These are phyloP conservation scores for Thalassoma bifasciatum DNA, from an alignment of 2,113 vertebrate genomes.

Conservation along the genomic window DNA sequence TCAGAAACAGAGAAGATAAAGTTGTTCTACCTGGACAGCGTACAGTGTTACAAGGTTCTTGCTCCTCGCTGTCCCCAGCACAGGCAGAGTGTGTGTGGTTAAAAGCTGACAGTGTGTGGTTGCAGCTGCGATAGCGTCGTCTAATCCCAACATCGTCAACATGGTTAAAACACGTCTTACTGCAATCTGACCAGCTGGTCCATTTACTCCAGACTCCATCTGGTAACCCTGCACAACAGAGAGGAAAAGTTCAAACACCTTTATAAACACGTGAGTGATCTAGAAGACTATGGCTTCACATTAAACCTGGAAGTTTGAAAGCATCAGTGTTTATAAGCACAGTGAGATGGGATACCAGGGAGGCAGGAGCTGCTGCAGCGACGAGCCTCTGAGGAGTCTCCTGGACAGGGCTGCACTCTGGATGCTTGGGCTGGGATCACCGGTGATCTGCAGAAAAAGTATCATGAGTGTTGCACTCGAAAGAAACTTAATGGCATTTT, in stretches of 20 bases:
- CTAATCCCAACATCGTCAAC: conserved; percentile 81
- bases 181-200: conserved; percentile 88
- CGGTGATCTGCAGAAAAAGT: conserved; percentile 79
- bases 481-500: no score
- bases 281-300: neutral
- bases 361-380: conserved; percentile 81
- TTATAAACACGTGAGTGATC: no score
- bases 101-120: neutral
- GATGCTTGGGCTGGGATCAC: conserved; percentile 73
- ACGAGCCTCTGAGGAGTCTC: conserved; percentile 82
- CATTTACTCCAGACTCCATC: conserved; percentile 83
- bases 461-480: no score
- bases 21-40: conserved; percentile 83
- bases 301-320: no score
- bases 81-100: conserved; percentile 70
- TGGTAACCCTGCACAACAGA: conserved; percentile 44
- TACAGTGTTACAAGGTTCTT: conserved; percentile 85
- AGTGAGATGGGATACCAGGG: conserved; percentile 71
- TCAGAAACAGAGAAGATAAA: neutral
- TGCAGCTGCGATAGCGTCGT: conserved; percentile 84
- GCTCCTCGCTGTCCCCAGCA: conserved; percentile 79
- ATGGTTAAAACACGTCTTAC: conserved; percentile 86
- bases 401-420: conserved; percentile 80
- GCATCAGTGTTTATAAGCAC: neutral
- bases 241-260: neutral